Evolutionary conservation across 2,113 vertebrate genomes (phyloP), one percentile per base, ranked within the genome.

Genomic region (Xyliphius kryptos): DNA sequence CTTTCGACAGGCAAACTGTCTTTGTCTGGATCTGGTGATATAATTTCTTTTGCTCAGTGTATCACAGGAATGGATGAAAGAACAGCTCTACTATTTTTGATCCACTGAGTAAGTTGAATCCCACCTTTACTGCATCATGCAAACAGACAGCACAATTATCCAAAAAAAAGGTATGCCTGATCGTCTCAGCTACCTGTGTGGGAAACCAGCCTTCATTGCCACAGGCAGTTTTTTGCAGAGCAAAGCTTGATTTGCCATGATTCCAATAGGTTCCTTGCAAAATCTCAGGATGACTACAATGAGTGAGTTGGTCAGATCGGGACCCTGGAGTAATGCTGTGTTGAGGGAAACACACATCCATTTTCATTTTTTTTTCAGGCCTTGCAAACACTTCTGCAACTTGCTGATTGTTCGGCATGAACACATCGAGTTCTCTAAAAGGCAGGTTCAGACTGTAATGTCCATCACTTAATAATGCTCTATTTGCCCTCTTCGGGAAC

Each of bases 271-370:
- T 2, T 63, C 40, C 9, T 56, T 13, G 6, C 65, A 4, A 22
- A 74, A 74, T 19, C 65, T 65, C 14, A 49, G 22, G 20, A 74
- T 26, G 9, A 70, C 49, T 13, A 26, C 62, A 41, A 67, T 41
- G 3, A 63, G 13, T 12, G 38, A 67, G 6, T 65, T 70, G 2
- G 56, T 73, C 2, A 68, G 53, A 38, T 72, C 65, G 15, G 69
- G 64, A 10, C 61, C 65, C 20, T 72, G 51, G 1, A 68, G 40
- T 2, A 63, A 19, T 10, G 65, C 26, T 61, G 4, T 17, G 21
- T 41, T 41, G 9, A 41, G 13, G 9, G 40, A 41, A 9, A 41
- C 13, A 6, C 12, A 20, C 6, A 14, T 43, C 17, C 7, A 8
- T 56, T 14, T 20, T 20, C 3, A 13, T 41, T 20, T 41, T 56